These are phyloP conservation scores for Perca fluviatilis DNA, from an alignment of 2,113 vertebrate genomes.

Conservation along the genomic window DNA sequence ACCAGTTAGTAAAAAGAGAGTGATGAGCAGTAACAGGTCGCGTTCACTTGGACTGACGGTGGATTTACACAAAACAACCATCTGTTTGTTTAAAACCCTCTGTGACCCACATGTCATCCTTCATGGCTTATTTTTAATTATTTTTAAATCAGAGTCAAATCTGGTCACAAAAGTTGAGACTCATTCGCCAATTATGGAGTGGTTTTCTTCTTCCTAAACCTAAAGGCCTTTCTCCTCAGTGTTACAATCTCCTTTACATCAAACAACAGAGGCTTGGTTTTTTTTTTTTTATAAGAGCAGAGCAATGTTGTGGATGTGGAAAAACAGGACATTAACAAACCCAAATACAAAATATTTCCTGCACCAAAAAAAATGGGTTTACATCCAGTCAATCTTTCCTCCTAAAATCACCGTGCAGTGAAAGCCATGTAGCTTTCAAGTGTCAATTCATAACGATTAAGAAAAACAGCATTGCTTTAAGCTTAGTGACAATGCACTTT, in stretches of 20 bases:
- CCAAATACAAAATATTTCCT: not conserved
- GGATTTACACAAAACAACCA: conserved; percentile 38
- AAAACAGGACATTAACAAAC: not conserved
- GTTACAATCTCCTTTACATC: not conserved
- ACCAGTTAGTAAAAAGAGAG: conserved; percentile 33
- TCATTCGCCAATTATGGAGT: conserved; percentile 17
- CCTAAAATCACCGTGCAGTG: not conserved
- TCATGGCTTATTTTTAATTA: not conserved
- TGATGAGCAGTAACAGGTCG: not conserved
- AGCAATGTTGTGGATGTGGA: not conserved
- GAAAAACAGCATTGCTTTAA: not conserved
- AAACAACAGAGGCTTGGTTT: not conserved
- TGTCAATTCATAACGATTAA: not conserved
- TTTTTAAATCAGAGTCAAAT: conserved; percentile 15
- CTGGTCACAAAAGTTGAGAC: not conserved
- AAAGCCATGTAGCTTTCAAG: not conserved
- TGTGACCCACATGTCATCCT: conserved; percentile 15
- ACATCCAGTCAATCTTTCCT: not conserved
- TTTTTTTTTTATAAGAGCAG: not conserved
- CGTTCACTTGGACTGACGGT: not conserved
- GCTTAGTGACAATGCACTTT: not conserved
- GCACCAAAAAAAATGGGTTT: not conserved
- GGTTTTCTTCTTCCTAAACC: not conserved
- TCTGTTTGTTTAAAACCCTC: conserved; percentile 30
- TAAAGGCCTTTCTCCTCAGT: not conserved